These are phyloP conservation scores for Microctonus aethiopoides DNA, from an alignment of 2,888 invertebrate genomes.

Conservation along the genomic window DNA sequence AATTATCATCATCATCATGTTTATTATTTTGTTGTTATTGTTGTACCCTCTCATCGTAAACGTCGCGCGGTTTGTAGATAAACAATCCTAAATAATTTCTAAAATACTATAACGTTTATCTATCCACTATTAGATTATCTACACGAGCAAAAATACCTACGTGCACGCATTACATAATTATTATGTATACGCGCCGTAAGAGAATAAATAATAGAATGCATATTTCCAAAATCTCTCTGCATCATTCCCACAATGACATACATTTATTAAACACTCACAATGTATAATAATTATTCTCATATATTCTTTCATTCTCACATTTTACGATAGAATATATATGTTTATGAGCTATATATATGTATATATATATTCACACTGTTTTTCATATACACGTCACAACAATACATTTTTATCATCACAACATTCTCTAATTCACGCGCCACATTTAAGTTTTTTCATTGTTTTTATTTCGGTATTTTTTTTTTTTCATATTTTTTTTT, in stretches of 20 bases:
- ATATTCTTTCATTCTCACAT: slow-evolving; percentile 34
- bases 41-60: too few relatives aligned
- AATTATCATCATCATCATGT: slow-evolving; percentile 9
- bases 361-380: not conserved
- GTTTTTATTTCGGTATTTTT: slow-evolving; percentile 32
- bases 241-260: slow-evolving; percentile 26
- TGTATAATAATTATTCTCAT: not conserved
- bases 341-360: not conserved
- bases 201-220: slow-evolving; percentile 66
- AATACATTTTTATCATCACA: not conserved
- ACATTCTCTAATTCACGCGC: not conserved
- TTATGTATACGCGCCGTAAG: slow-evolving; percentile 57
- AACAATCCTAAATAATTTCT: slow-evolving; percentile 50
- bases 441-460: not conserved
- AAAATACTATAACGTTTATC: slow-evolving; percentile 35
- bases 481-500: slow-evolving; percentile 46
- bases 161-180: slow-evolving; percentile 51
- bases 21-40: not conserved
- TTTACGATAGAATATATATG: not conserved
- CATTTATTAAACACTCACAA: slow-evolving; percentile 44
- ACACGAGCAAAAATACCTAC: slow-evolving; percentile 52
- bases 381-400: not conserved
- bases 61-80: too few relatives aligned
- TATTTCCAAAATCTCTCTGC: slow-evolving; percentile 47
- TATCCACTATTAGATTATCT: slow-evolving; percentile 46